Evolutionary conservation across 2,797 vertebrate species (phyloP), one percentile per base, ranked within the genome.

Genomic region (Astyanax mexicanus): DNA sequence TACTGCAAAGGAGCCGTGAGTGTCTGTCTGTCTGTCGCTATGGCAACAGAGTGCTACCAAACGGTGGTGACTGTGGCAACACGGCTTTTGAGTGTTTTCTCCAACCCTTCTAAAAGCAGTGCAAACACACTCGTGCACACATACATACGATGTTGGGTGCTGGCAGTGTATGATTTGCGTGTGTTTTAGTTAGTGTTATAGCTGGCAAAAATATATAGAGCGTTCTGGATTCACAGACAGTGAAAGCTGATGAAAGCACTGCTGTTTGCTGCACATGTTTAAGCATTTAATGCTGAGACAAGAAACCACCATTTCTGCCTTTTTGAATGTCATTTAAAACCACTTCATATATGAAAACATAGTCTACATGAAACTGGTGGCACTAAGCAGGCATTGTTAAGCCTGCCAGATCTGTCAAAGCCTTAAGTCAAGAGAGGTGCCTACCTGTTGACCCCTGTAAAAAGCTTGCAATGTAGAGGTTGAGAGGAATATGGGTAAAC

Each of bases 1-100:
- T 99, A 99, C 94, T 99, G 97, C 95, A 99, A 99, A 95, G 98
- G 98, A 91, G 98, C 98, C 74, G 98, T 99, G 91, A 98, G 98
- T 95, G 87, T 69, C 88, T 84, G 89, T 69, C 88, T 84, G 89
- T 92, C 91, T 91, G 80, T 92, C 86, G 82, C 90, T 89, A 91
- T 92, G 88, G 91, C 86, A 91, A 92, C 90, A 47, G 75, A 79
- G 76, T 45, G 79, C 68, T 83, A 83, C 80, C 86, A 84, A 84
- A 83, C 76, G 79, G 62, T 85, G 84, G 77, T 70, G 82, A 75
- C 72, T 72, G 77, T 71, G 25, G 10, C 62, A 58, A n/a, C 70
- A 57, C 75, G 7, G 49, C 42, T 79, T 65, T 68, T 5, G 17
- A 44, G 32, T 47, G 72, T 15, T 75, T 42, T 75, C 40, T 55